A percentile compares a stretch with the other conserved stretches of the same genome.
These are phyloP conservation scores for Etheostoma nigrum DNA, from an alignment of 2,797 vertebrate species.

Conservation along the genomic window DNA sequence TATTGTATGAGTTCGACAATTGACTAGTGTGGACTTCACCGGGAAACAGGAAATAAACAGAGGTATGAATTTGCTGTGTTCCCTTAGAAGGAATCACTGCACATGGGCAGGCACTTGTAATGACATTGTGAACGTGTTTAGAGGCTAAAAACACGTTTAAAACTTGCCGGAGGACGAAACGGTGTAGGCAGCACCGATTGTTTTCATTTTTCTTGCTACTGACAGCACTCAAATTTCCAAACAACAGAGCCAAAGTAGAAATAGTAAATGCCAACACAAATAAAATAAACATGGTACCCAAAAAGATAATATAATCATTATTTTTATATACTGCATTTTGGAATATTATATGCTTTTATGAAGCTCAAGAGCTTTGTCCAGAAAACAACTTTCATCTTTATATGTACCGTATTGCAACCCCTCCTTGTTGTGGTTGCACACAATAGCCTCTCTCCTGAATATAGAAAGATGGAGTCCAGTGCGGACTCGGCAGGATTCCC, in stretches of 20 bases:
- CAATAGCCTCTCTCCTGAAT: conserved; percentile 9
- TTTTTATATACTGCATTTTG: neutral
- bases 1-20: too few species aligned
- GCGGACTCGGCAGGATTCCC: conserved; percentile 40
- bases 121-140: too few species aligned
- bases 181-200: too few species aligned
- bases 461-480: conserved; percentile 37
- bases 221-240: too few species aligned
- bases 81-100: too few species aligned
- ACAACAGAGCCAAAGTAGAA: neutral
- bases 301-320: neutral
- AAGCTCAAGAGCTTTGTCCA: neutral
- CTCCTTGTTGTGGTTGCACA: neutral
- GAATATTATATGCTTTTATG: neutral
- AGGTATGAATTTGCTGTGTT: too few species aligned
- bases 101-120: too few species aligned
- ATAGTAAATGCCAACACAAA: conserved; percentile 6
- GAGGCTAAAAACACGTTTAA: too few species aligned
- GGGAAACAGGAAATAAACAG: too few species aligned
- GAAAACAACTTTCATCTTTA: conserved; percentile 1
- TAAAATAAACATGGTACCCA: neutral
- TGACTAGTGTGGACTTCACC: too few species aligned
- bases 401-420: neutral
- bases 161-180: too few species aligned
- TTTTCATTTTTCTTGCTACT: too few species aligned